Percentiles rank a stretch among this genome's conserved stretches.
These are phyloP conservation scores for Petrocephalus schoutedeni DNA, from an alignment of 2,797 vertebrate genomes.

Conservation along the genomic window DNA sequence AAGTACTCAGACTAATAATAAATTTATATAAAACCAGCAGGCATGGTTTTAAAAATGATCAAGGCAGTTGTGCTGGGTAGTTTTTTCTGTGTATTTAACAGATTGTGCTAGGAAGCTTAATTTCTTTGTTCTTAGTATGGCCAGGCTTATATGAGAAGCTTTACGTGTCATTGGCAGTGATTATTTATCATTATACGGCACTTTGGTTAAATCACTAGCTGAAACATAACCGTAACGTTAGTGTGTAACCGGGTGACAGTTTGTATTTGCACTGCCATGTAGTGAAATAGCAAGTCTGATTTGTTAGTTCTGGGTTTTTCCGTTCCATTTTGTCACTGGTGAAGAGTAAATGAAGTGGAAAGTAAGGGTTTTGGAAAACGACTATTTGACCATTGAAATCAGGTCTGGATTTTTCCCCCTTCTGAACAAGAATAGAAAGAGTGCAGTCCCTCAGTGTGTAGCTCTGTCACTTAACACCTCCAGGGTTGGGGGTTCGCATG, in stretches of 20 bases:
- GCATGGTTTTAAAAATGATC: background rate
- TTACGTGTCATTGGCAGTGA: background rate
- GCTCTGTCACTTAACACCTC: background rate
- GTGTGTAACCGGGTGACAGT: background rate
- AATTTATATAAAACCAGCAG: constrained; percentile 7
- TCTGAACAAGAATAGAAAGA: background rate
- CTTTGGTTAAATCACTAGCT: background rate
- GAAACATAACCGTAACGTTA: background rate
- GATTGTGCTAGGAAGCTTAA: background rate
- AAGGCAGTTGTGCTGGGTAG: background rate
- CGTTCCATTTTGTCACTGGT: constrained; percentile 1
- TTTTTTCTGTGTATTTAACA: background rate
- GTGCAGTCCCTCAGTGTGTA: background rate
- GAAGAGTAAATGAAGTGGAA: constrained; percentile 3
- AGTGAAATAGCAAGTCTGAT: background rate
- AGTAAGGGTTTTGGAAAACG: background rate
- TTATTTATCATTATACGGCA: background rate
- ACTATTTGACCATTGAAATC: background rate
- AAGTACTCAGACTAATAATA: constrained; percentile 4
- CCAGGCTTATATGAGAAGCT: background rate
- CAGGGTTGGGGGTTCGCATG: background rate
- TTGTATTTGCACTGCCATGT: background rate
- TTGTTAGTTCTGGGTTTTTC: background rate
- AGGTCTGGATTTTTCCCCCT: background rate
- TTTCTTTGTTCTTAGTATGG: background rate